Percentiles rank a stretch among this genome's conserved stretches.
Conservation (phyloP, 2,113 vertebrate species). For the Otis tarda region DNA sequence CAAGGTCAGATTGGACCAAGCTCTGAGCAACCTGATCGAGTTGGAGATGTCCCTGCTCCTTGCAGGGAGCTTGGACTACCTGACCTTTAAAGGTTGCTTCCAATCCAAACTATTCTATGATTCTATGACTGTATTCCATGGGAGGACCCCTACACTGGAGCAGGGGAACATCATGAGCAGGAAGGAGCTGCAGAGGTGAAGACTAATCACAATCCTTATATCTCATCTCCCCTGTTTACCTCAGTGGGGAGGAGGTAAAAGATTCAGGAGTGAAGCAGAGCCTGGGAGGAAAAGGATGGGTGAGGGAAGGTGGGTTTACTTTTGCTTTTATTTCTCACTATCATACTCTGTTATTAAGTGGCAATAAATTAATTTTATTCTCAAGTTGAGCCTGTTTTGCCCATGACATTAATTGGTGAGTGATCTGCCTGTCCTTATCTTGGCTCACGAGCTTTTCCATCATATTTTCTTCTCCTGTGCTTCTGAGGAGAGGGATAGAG, state of each 20-base stretch:
- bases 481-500: not conserved
- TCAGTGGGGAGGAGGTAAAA: not conserved
- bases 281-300: not conserved
- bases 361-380: not conserved
- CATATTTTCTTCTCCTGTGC: not conserved
- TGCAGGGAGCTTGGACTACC: too few relatives aligned
- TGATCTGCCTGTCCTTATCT: not conserved
- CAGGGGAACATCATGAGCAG: not conserved
- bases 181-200: not conserved
- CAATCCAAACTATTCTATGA: too few relatives aligned
- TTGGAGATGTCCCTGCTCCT: too few relatives aligned
- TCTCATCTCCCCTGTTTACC: not conserved
- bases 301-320: not conserved
- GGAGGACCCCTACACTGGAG: not conserved
- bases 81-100: too few relatives aligned
- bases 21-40: too few relatives aligned
- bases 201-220: not conserved
- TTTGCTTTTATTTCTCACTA: not conserved
- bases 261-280: not conserved
- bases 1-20: too few relatives aligned
- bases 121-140: not conserved
- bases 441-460: not conserved
- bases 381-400: not conserved
- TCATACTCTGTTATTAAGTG: not conserved
- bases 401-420: not conserved